phyloP scores from a whole-genome alignment of 2,797 vertebrate genomes.

The Thripadectes ignobilis region DNA sequence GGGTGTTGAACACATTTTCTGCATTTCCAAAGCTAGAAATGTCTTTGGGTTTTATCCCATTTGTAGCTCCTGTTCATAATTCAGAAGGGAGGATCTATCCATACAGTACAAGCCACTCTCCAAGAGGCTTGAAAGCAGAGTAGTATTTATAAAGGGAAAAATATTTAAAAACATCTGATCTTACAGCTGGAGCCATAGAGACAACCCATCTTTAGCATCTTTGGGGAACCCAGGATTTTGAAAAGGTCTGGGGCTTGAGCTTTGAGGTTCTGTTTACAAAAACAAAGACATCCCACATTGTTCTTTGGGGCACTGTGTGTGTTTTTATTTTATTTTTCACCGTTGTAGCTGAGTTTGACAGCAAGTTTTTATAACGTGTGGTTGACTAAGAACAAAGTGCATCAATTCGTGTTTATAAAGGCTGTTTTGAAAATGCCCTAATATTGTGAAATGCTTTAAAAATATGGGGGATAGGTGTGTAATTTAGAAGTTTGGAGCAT shows the following conservation, averaged over 20 bases:
- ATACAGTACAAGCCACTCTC: neutral
- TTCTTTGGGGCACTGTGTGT: neutral
- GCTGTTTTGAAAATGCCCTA: neutral
- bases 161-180: neutral
- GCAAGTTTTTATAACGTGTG: neutral
- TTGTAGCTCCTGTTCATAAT: neutral
- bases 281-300: neutral
- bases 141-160: neutral
- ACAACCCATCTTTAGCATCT: neutral
- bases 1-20: neutral
- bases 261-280: neutral
- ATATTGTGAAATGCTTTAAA: conserved; percentile 7
- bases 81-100: neutral
- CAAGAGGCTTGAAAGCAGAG: neutral
- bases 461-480: neutral
- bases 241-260: neutral
- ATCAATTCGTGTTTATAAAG: neutral
- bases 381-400: neutral
- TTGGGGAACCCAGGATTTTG: neutral
- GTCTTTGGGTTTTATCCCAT: neutral
- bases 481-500: neutral
- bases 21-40: neutral
- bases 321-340: neutral
- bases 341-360: neutral
- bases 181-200: neutral